Percentiles rank a stretch among this genome's conserved stretches.
Conservation (phyloP, 64 coral and sea anemone species). For the Stichodactyla mertensii region DNA sequence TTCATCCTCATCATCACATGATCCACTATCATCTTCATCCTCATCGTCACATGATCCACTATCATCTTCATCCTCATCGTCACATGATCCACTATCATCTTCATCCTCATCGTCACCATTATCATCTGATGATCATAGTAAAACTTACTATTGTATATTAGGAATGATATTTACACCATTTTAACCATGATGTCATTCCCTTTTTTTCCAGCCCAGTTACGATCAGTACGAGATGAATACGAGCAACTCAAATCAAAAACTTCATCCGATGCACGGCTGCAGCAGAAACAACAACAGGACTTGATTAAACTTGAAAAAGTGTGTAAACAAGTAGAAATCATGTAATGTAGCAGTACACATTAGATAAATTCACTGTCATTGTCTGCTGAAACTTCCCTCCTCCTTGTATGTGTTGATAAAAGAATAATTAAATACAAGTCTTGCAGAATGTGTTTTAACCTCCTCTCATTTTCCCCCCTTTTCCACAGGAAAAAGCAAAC, state of each 20-base stretch:
- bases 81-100: not conserved
- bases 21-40: not conserved
- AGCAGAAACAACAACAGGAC: slow-evolving; percentile 94
- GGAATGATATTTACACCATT: not conserved
- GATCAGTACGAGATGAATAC: slow-evolving; percentile 66
- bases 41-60: not conserved
- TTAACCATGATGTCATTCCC: not conserved
- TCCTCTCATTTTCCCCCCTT: not conserved
- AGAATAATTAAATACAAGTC: too few species aligned
- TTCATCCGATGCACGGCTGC: slow-evolving; percentile 60
- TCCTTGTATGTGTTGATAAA: too few species aligned
- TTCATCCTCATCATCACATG: too few species aligned
- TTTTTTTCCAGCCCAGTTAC: slow-evolving; percentile 65
- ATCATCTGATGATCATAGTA: not conserved
- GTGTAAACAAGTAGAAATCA: not conserved
- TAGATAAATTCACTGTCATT: too few species aligned
- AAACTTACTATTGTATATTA: too few species aligned
- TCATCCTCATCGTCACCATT: not conserved
- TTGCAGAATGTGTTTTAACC: too few species aligned
- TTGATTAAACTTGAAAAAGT: slow-evolving; percentile 86
- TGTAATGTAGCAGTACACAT: too few species aligned
- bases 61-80: not conserved
- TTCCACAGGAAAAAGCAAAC: slow-evolving; percentile 80
- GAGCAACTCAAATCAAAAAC: slow-evolving; percentile 63
- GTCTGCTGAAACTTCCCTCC: too few species aligned